A percentile compares a stretch with the other conserved stretches of the same genome.
phyloP scores from a whole-genome alignment of 2,113 vertebrate species.

The Thalassoma bifasciatum region DNA sequence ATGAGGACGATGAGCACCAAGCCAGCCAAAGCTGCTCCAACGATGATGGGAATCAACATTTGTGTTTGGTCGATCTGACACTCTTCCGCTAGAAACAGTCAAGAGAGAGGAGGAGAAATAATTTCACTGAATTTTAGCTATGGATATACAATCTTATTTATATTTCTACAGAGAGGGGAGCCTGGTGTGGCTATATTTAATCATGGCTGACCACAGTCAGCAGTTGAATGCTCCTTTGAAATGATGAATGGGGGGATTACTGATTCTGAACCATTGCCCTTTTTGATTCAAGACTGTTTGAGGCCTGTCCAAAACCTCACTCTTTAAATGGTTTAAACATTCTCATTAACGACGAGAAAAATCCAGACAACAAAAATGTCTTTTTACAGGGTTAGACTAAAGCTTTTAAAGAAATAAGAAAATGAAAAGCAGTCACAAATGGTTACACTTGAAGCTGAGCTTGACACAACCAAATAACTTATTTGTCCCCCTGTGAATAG shows the following conservation, averaged over 20 bases:
- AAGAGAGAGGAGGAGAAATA: too few relatives aligned
- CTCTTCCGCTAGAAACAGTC: conserved; percentile 86
- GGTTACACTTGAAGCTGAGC: too few relatives aligned
- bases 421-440: too few relatives aligned
- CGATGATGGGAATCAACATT: conserved; percentile 97
- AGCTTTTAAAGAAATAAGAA: too few relatives aligned
- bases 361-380: background rate
- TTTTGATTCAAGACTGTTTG: background rate
- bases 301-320: background rate
- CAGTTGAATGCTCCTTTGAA: background rate
- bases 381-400: too few relatives aligned
- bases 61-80: conserved; percentile 93
- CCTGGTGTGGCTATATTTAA: background rate
- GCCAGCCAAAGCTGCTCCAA: conserved; percentile 94
- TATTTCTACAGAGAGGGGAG: background rate
- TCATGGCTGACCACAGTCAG: background rate
- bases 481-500: background rate
- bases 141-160: background rate
- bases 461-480: background rate
- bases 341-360: background rate
- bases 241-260: background rate
- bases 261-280: background rate
- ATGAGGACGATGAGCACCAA: conserved; percentile 96
- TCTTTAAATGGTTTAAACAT: background rate
- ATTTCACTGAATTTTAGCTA: background rate